Percentiles rank a stretch among this genome's conserved stretches.
Conservation (phyloP, 2,888 invertebrate species). For the Acanthosepion lycidas region DNA sequence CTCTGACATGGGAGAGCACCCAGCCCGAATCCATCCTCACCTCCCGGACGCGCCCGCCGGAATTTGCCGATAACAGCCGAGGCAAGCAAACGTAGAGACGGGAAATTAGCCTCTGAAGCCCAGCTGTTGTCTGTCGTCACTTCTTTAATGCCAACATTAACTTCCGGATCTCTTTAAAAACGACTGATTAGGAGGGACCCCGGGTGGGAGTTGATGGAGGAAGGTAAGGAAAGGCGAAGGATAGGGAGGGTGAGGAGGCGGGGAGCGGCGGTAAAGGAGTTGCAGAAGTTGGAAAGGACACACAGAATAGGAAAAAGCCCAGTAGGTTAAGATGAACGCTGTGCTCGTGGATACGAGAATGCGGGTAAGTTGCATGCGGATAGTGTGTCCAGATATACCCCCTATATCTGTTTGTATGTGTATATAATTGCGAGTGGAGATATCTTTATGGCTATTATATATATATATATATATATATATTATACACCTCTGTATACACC, state of each 20-base stretch:
- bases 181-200: neutral
- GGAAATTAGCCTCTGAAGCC: neutral
- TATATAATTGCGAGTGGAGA: no score
- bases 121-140: slow-evolving; percentile 33
- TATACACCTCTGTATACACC: no score
- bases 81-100: neutral
- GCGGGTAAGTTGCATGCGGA: no score
- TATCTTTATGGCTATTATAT: no score
- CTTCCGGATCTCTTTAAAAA: slow-evolving; percentile 33
- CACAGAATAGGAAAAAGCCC: neutral
- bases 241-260: neutral
- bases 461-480: no score
- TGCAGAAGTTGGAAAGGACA: neutral
- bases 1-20: neutral
- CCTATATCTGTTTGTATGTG: no score
- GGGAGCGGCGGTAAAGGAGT: neutral
- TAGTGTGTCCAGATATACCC: no score
- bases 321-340: neutral
- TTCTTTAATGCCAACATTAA: neutral
- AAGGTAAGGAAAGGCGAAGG: neutral
- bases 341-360: no score
- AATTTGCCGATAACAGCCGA: slow-evolving; percentile 33
- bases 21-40: no score
- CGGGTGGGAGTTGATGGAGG: neutral
- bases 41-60: neutral